Percentiles rank a stretch among this genome's conserved stretches.
These are phyloP conservation scores for Euproctis similis DNA, from an alignment of 2,888 invertebrate genomes.

Conservation along the genomic window DNA sequence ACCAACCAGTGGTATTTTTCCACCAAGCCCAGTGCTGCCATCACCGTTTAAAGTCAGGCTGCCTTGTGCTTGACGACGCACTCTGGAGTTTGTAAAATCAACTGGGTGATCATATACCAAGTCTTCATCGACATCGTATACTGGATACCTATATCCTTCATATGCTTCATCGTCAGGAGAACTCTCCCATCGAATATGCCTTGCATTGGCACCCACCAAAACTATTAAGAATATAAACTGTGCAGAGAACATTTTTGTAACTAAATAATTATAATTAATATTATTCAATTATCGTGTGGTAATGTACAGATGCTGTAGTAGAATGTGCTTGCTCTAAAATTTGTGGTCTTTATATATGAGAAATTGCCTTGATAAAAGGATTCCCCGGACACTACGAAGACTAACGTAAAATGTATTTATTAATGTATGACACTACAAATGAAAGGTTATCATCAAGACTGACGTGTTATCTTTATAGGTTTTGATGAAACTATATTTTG, in stretches of 20 bases:
- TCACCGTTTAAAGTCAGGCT: conserved; percentile 6
- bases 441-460: no score
- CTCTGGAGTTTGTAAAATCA: conserved; percentile 2
- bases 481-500: no score
- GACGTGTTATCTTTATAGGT: no score
- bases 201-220: conserved; percentile 9
- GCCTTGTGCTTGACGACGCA: conserved; percentile 11
- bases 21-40: conserved; percentile 3
- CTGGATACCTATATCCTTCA: conserved; percentile 3
- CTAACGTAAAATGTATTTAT: no score
- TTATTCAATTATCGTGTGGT: neutral
- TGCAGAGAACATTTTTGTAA: conserved; percentile 3
- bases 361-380: neutral
- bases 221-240: conserved; percentile 10
- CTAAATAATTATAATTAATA: no score
- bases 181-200: conserved; percentile 7
- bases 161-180: neutral
- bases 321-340: neutral
- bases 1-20: conserved; percentile 6
- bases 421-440: no score
- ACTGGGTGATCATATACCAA: neutral
- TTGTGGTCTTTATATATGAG: neutral
- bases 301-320: neutral
- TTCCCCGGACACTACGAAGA: conserved; percentile 2
- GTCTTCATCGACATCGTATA: neutral